A percentile compares a stretch with the other conserved stretches of the same genome.
phyloP scores from a whole-genome alignment of 2,888 invertebrate genomes.

The Drosophila formosana region DNA sequence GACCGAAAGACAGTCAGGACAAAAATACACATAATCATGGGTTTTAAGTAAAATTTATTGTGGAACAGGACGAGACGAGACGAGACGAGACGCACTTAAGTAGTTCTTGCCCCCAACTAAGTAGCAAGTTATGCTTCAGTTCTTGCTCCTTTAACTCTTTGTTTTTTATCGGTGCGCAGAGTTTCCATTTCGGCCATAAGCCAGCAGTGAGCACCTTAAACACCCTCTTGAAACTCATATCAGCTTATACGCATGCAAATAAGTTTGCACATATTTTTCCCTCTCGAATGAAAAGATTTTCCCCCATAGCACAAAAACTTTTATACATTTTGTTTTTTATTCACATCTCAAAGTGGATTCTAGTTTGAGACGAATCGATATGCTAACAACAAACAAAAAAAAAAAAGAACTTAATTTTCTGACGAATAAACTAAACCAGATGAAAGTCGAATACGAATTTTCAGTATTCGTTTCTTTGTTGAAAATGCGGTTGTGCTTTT shows the following conservation, averaged over 20 bases:
- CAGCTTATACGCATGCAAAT: slow-evolving; percentile 3
- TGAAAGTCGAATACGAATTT: background rate
- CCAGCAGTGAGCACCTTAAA: background rate
- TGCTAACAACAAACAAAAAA: background rate
- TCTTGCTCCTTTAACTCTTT: background rate
- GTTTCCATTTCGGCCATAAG: slow-evolving; percentile 1
- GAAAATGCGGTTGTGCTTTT: slow-evolving; percentile 1
- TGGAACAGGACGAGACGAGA: background rate
- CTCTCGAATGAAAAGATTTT: background rate
- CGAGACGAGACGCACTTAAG: background rate
- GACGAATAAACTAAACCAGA: background rate
- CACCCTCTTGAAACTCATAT: background rate
- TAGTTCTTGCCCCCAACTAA: slow-evolving; percentile 2
- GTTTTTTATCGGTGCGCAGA: background rate
- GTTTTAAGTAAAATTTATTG: slow-evolving; percentile 65
- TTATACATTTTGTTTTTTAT: background rate
- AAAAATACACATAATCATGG: slow-evolving; percentile 53
- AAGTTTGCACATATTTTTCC: background rate
- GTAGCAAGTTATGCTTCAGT: background rate
- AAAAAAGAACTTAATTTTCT: background rate
- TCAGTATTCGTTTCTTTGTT: slow-evolving; percentile 5
- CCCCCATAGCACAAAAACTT: background rate
- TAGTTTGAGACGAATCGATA: slow-evolving; percentile 4
- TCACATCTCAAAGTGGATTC: background rate
- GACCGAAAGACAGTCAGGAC: background rate